Conservation (phyloP, 2,797 vertebrate genomes). For the Buceros bicornis region DNA sequence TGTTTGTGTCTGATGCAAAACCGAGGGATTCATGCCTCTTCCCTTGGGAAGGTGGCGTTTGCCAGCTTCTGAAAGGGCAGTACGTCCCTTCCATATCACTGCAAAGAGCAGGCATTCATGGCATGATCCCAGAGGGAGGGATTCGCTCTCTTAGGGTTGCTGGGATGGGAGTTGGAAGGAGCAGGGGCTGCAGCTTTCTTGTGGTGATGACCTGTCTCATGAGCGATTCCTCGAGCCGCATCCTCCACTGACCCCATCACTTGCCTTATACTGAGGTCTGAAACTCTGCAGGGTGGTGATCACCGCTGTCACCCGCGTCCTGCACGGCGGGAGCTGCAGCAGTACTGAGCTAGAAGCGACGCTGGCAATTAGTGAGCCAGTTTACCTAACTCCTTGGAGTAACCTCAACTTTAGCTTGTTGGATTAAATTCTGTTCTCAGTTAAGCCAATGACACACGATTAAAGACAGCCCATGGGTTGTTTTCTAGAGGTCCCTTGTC, state of each 20-base stretch:
- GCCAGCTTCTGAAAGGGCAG: background rate
- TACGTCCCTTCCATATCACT: background rate
- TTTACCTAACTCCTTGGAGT: background rate
- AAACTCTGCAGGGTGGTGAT: background rate
- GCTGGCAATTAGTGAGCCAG: fast-evolving
- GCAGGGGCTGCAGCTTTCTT: background rate
- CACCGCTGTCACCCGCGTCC: background rate
- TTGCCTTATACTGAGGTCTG: background rate
- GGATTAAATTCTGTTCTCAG: background rate
- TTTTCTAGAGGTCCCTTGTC: background rate
- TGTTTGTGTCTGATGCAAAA: background rate
- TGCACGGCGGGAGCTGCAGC: background rate
- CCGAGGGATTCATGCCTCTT: background rate
- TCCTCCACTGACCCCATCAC: background rate
- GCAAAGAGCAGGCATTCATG: background rate
- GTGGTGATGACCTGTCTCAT: background rate
- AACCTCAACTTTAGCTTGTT: background rate
- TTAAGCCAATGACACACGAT: background rate
- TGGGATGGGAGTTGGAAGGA: background rate
- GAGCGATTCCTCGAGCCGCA: background rate
- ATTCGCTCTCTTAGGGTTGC: fast-evolving
- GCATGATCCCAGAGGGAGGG: background rate
- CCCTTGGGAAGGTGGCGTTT: background rate
- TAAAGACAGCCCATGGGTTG: background rate
- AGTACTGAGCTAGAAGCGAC: background rate